Percentiles rank a stretch among this genome's conserved stretches.
These are phyloP conservation scores for Muntiacus muntjak DNA, from an alignment of 2,113 vertebrate genomes.

Conservation along the genomic window DNA sequence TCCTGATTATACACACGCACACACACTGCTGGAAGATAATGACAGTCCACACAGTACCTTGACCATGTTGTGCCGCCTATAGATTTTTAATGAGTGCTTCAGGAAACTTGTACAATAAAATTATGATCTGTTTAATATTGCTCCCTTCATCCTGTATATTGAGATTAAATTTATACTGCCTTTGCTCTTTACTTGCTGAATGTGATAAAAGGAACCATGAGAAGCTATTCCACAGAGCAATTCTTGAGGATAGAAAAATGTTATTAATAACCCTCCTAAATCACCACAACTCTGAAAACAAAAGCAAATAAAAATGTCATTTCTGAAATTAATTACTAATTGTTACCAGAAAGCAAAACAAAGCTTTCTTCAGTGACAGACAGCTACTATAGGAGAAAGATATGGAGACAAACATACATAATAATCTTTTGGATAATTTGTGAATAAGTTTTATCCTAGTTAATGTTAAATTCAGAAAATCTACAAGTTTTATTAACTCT, in stretches of 20 bases:
- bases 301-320: constrained; percentile 60
- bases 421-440: constrained; percentile 4
- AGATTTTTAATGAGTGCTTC: background rate
- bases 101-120: background rate
- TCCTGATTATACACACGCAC: background rate
- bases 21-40: background rate
- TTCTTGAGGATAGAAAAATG: constrained; percentile 21
- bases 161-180: constrained; percentile 46
- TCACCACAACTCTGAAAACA: constrained; percentile 49
- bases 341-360: constrained; percentile 40
- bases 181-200: constrained; percentile 22
- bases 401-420: background rate
- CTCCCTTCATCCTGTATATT: background rate
- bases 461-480: background rate
- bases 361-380: background rate
- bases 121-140: background rate
- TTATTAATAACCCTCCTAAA: constrained; percentile 39
- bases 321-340: constrained; percentile 53
- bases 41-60: background rate
- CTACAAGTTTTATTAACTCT: background rate
- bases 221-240: background rate
- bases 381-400: background rate
- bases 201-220: background rate
- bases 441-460: background rate
- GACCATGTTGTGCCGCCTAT: background rate